phyloP scores from a whole-genome alignment of 2,888 invertebrate species.

The Aspidapion aeneum region DNA sequence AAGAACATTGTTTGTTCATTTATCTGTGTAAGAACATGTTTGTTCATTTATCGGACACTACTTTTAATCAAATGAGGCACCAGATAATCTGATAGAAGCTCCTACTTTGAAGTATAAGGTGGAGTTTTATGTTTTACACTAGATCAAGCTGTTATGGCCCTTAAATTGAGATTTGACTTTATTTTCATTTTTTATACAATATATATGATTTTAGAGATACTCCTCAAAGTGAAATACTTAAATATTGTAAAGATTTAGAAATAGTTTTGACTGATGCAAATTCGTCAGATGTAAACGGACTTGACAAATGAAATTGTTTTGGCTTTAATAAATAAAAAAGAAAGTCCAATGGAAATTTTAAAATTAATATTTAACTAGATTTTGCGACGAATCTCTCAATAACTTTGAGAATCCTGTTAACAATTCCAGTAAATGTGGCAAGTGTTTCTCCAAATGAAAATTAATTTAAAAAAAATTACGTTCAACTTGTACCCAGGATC shows the following conservation, averaged over 20 bases:
- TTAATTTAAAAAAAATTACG: background rate
- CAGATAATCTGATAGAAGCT: background rate
- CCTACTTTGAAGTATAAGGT: background rate
- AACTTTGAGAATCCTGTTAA: background rate
- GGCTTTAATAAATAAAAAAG: conserved; percentile 4
- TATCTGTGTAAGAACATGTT: no score
- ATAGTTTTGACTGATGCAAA: background rate
- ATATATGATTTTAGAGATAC: background rate
- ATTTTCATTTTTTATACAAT: background rate
- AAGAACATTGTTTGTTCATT: no score
- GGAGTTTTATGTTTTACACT: background rate
- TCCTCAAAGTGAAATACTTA: background rate
- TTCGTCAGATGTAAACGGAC: background rate
- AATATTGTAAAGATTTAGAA: background rate
- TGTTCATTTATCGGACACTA: no score
- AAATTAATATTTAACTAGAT: background rate
- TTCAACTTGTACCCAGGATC: background rate
- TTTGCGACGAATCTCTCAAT: background rate
- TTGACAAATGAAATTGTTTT: background rate
- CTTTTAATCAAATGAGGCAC: no score
- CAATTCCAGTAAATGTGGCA: background rate
- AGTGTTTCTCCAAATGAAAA: background rate
- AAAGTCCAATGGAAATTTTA: conserved; percentile 2
- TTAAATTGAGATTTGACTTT: background rate
- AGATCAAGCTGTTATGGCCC: background rate